phyloP scores from a whole-genome alignment of 1,140 invertebrate species.

The Drosophila obscura region DNA sequence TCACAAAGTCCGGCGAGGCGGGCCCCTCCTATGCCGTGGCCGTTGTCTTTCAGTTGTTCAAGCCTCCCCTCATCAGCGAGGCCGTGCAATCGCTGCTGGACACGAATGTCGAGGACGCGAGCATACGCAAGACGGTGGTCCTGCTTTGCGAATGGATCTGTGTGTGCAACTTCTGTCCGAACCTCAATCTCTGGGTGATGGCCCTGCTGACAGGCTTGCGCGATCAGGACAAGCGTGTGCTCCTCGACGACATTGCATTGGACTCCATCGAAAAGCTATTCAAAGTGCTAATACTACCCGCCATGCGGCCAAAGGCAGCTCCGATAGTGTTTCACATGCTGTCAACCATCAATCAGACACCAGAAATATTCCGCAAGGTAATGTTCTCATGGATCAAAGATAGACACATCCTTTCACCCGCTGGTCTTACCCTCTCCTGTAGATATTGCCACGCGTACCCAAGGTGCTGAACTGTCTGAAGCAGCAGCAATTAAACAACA shows the following conservation, averaged over 20 bases:
- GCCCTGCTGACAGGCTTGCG: conserved; percentile 85
- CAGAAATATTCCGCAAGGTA: conserved; percentile 84
- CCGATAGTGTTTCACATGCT: conserved; percentile 86
- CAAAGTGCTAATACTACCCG: conserved; percentile 83
- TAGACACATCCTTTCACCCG: background rate
- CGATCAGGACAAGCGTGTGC: conserved; percentile 83
- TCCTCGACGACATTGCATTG: conserved; percentile 85
- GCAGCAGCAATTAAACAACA: conserved; percentile 18
- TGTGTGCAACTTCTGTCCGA: conserved; percentile 84
- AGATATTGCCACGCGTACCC: conserved; percentile 81
- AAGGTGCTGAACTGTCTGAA: conserved; percentile 73
- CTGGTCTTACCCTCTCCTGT: background rate
- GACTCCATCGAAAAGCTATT: conserved; percentile 84
- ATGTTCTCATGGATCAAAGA: background rate
- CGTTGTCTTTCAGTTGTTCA: conserved; percentile 85
- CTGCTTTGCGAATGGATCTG: conserved; percentile 85
- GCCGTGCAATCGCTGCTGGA: conserved; percentile 84
- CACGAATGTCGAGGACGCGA: conserved; percentile 79
- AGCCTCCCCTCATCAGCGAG: conserved; percentile 78
- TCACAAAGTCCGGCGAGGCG: conserved; percentile 66
- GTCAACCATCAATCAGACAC: conserved; percentile 83
- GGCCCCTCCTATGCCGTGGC: conserved; percentile 85
- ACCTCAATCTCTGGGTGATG: conserved; percentile 85
- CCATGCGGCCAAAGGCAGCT: conserved; percentile 83
- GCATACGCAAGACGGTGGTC: conserved; percentile 83